These are phyloP conservation scores for Antheraea pernyi DNA, from an alignment of 1,140 invertebrate species.

Conservation along the genomic window DNA sequence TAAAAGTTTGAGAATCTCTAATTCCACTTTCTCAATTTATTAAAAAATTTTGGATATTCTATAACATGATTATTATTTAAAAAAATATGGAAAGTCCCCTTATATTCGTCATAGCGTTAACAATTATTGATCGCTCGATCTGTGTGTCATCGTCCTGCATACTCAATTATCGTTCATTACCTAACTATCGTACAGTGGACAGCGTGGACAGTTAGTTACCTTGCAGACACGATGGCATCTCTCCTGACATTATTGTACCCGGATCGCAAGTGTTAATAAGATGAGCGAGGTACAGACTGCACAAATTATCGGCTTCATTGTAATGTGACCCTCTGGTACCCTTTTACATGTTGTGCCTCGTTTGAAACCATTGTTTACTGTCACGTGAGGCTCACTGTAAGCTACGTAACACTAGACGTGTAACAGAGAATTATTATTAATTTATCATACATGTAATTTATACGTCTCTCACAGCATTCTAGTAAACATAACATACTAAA, in stretches of 20 bases:
- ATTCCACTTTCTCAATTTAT: too few species aligned
- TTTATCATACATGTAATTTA: too few species aligned
- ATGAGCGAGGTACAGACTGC: slow-evolving; percentile 40
- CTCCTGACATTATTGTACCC: slow-evolving; percentile 12
- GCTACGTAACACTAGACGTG: too few species aligned
- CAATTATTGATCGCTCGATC: neutral
- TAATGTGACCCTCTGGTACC: slow-evolving; percentile 51
- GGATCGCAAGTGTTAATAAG: slow-evolving; percentile 43
- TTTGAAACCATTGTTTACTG: slow-evolving; percentile 22
- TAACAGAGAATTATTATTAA: too few species aligned
- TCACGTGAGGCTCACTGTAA: too few species aligned
- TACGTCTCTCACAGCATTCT: too few species aligned
- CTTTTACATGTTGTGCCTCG: slow-evolving; percentile 42
- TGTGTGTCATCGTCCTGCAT: slow-evolving; percentile 7
- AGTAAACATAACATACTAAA: too few species aligned
- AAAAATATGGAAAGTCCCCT: neutral
- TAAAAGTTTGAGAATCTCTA: too few species aligned
- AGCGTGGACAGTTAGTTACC: slow-evolving; percentile 4
- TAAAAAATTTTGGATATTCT: too few species aligned
- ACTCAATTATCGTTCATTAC: neutral
- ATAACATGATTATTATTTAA: too few species aligned
- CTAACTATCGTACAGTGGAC: neutral
- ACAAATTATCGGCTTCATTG: slow-evolving; percentile 52
- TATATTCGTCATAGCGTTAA: neutral
- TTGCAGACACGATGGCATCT: slow-evolving; percentile 16